A percentile compares a stretch with the other conserved stretches of the same genome.
These are phyloP conservation scores for Atta colombica DNA, from an alignment of 1,140 invertebrate species.

Conservation along the genomic window DNA sequence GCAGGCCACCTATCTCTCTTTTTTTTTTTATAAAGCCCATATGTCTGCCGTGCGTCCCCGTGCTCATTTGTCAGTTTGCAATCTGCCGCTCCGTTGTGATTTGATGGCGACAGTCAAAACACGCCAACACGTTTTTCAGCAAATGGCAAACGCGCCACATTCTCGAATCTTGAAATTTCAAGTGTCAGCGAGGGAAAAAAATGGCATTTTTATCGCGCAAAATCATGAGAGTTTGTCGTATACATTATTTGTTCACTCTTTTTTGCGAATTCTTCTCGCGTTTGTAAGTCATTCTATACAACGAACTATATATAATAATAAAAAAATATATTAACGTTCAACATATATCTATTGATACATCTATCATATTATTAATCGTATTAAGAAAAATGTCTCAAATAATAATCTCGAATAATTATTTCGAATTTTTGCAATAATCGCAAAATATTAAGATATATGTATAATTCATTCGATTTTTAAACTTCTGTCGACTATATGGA, in stretches of 20 bases:
- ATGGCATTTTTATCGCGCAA: not conserved
- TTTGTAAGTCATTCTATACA: not conserved
- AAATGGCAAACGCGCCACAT: constrained; percentile 3
- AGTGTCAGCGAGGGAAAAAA: not conserved
- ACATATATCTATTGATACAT: not conserved
- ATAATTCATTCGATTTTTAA: not conserved
- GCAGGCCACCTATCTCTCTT: constrained; percentile 74
- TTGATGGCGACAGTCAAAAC: constrained; percentile 81
- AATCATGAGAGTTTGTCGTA: not conserved
- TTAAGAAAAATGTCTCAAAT: not conserved
- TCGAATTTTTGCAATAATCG: not conserved
- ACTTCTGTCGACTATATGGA: too few relatives aligned
- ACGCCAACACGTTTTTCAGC: constrained; percentile 64
- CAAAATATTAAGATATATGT: not conserved
- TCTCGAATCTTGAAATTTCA: constrained; percentile 50
- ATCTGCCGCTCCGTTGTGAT: constrained; percentile 80
- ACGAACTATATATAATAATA: not conserved
- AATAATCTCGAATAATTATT: not conserved
- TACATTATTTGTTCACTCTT: not conserved
- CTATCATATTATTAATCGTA: not conserved
- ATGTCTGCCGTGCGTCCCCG: constrained; percentile 79
- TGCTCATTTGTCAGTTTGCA: constrained; percentile 83
- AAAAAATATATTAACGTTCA: not conserved
- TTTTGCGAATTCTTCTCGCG: not conserved
- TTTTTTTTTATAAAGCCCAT: constrained; percentile 83